phyloP scores from a whole-genome alignment of 1,140 invertebrate genomes.

The Delia radicum region DNA sequence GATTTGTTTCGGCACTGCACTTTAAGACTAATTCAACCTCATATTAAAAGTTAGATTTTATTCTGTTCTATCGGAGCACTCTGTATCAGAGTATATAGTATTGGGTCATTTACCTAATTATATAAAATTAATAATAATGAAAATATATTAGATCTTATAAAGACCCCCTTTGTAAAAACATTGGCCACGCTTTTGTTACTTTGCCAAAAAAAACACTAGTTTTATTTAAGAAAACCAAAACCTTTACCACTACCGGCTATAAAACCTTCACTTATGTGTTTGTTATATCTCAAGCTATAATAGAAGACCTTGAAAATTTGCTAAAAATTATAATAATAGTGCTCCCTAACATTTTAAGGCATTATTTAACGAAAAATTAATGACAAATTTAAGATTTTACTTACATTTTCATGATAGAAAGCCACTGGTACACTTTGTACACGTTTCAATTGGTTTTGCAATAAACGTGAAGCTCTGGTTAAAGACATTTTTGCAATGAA shows the following conservation, averaged over 20 bases:
- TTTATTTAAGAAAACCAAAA: background rate
- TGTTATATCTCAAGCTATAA: background rate
- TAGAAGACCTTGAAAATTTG: slow-evolving; percentile 4
- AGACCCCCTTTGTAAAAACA: no score
- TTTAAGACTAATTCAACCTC: no score
- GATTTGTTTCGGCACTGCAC: no score
- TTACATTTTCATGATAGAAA: slow-evolving; percentile 54
- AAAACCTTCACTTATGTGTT: background rate
- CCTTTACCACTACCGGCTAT: background rate
- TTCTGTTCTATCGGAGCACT: no score
- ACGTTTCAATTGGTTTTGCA: slow-evolving; percentile 39
- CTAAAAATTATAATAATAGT: background rate
- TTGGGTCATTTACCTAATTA: no score
- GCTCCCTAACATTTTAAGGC: background rate
- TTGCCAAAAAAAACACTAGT: background rate
- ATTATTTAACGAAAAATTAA: background rate
- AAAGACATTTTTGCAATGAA: slow-evolving; percentile 21
- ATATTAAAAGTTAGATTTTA: no score
- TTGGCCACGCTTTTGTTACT: background rate
- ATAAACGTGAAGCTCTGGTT: slow-evolving; percentile 31
- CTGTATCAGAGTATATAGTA: no score
- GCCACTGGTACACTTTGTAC: slow-evolving; percentile 49
- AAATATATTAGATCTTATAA: no score
- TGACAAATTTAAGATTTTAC: slow-evolving; percentile 19
- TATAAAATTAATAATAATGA: no score